Conservation (phyloP, 2,113 vertebrate species). For the Malaclemys terrapin region DNA sequence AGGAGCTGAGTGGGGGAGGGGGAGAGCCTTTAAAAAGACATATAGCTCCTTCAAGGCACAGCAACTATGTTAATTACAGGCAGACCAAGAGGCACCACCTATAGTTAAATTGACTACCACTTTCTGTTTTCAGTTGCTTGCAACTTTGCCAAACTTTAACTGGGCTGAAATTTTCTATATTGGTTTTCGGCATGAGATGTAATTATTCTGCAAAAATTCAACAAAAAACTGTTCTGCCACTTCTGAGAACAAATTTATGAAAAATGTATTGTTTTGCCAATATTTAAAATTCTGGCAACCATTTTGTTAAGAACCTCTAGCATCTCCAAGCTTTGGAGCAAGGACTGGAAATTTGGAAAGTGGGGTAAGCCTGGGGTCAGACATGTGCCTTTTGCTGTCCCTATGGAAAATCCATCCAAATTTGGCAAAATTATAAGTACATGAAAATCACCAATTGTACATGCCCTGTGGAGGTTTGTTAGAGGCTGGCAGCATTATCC, state of each 20-base stretch:
- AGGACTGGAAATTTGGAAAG: not conserved
- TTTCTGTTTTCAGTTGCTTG: not conserved
- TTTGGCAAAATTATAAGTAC: not conserved
- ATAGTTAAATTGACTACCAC: not conserved
- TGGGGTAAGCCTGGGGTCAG: not conserved
- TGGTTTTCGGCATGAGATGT: not conserved
- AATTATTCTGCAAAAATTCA: not conserved
- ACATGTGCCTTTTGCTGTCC: not conserved
- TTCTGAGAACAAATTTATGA: not conserved
- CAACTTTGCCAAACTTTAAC: conserved; percentile 2
- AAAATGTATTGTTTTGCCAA: not conserved
- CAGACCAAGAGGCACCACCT: not conserved
- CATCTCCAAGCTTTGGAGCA: not conserved
- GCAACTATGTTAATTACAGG: not conserved
- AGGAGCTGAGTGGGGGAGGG: not conserved
- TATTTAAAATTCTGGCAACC: not conserved
- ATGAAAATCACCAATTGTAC: not conserved
- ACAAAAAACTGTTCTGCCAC: not conserved
- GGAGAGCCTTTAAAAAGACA: not conserved
- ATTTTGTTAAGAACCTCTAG: not conserved
- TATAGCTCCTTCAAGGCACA: not conserved
- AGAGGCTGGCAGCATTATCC: not conserved
- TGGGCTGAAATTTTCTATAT: not conserved
- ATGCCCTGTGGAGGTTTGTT: not conserved
- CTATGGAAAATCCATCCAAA: not conserved